Base-by-base conservation (phyloP, 2,888 invertebrate species). In the Cryptophagus acutangulus region DNA sequence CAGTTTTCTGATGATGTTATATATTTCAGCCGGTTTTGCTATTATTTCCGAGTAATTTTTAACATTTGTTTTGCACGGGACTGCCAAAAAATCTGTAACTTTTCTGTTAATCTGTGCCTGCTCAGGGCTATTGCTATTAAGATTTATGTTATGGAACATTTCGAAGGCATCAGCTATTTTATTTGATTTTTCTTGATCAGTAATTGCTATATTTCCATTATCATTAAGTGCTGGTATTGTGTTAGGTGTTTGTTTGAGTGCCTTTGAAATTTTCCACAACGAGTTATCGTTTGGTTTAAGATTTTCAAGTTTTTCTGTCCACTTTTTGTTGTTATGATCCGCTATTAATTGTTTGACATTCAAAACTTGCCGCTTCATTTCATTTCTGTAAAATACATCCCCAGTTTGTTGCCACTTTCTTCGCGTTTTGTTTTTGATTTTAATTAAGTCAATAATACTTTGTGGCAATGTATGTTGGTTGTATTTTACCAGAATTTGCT, bases 1-100 rank as follows among this genome's bases (percentile, higher is more conserved):
- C 10, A 34, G 13, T 6, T 13, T 24, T 34, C 28, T 39, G 10
- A 39, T 39, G 16, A 33, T 24, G n/a, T 26, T 26, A 3, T 26
- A 3, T n/a, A 6, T 26, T n/a, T 26, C 26, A n/a, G 18, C 9
- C 26, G 26, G 26, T 12, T n/a, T 26, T 4, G n/a, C n/a, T n/a
- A n/a, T n/a, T n/a, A n/a, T n/a, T n/a, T n/a, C n/a, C n/a, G n/a
- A n/a, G n/a, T n/a, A n/a, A n/a, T n/a, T n/a, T n/a, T n/a, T n/a
- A n/a, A n/a, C n/a, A n/a, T n/a, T n/a, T n/a, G n/a, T n/a, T n/a
- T n/a, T n/a, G n/a, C n/a, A n/a, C n/a, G n/a, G n/a, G n/a, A n/a
- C n/a, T n/a, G n/a, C n/a, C n/a, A n/a, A n/a, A n/a, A n/a, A n/a
- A n/a, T n/a, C n/a, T n/a, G n/a, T n/a, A n/a, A n/a, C n/a, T n/a